Evolutionary conservation across 1,140 invertebrate genomes (phyloP).

Genomic region (Limonius californicus): DNA sequence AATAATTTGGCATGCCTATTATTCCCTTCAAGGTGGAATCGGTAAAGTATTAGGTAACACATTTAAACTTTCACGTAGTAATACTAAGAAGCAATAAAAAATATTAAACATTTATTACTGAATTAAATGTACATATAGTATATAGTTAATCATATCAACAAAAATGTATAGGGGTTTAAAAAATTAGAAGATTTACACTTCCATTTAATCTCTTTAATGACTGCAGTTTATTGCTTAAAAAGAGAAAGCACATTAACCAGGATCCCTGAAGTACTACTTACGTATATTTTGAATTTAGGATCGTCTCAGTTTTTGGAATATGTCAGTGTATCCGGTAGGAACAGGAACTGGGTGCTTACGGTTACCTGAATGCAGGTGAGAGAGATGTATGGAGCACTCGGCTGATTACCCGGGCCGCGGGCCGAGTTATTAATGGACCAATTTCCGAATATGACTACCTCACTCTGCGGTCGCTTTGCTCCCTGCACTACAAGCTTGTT

Average conservation of each 20-base stretch:
- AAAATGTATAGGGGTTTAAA: not conserved
- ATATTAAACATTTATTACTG: not conserved
- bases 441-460: slow-evolving; percentile 14
- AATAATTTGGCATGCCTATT: too few relatives aligned
- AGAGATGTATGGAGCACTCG: slow-evolving; percentile 13
- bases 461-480: slow-evolving; percentile 10
- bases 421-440: slow-evolving; percentile 7
- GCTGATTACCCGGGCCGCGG: slow-evolving; percentile 11
- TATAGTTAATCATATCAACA: too few relatives aligned
- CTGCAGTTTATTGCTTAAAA: not conserved
- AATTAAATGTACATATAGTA: not conserved
- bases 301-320: not conserved
- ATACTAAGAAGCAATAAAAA: too few relatives aligned
- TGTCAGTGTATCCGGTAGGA: not conserved
- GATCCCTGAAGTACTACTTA: not conserved
- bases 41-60: too few relatives aligned
- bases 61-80: too few relatives aligned
- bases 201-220: not conserved
- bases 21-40: too few relatives aligned
- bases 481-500: not conserved
- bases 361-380: slow-evolving; percentile 8
- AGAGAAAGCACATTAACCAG: not conserved
- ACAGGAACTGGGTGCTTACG: not conserved
- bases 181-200: not conserved
- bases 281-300: not conserved